Percentiles rank a stretch among this genome's conserved stretches.
Conservation (phyloP, 2,888 invertebrate species). For the Baccha elongata region DNA sequence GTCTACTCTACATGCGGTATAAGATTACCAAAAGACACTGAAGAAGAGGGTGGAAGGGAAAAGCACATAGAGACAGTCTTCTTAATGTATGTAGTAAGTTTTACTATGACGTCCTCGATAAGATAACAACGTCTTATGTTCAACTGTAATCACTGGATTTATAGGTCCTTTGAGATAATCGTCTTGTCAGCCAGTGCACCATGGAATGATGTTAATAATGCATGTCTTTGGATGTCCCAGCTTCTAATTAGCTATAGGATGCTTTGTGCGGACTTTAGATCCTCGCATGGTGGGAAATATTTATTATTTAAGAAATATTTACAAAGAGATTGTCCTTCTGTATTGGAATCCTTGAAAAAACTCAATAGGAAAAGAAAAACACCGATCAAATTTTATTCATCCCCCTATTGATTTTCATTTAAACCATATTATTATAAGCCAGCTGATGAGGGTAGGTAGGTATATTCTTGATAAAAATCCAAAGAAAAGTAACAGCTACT, state of each 20-base stretch:
- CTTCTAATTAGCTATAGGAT: constrained; percentile 69
- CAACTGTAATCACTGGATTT: constrained; percentile 74
- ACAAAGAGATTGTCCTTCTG: not conserved
- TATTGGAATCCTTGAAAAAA: constrained; percentile 36
- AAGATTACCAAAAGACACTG: constrained; percentile 49
- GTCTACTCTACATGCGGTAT: constrained; percentile 43
- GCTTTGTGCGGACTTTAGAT: constrained; percentile 24
- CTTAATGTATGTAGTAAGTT: constrained; percentile 36
- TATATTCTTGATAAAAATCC: constrained; percentile 38
- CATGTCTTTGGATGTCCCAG: constrained; percentile 70
- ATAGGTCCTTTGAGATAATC: constrained; percentile 74
- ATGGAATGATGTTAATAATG: constrained; percentile 72
- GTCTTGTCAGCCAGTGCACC: constrained; percentile 65
- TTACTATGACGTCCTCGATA: constrained; percentile 58
- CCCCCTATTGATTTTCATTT: constrained; percentile 70
- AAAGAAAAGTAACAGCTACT: constrained; percentile 57
- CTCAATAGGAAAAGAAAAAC: constrained; percentile 27
- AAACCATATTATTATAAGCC: constrained; percentile 40
- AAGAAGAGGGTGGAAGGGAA: constrained; percentile 20
- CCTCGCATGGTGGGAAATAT: not conserved
- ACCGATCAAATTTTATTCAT: constrained; percentile 52
- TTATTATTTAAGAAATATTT: not conserved
- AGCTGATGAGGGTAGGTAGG: constrained; percentile 33
- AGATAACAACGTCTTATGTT: constrained; percentile 73
- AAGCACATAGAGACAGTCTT: constrained; percentile 5